Evolutionary conservation across 2,888 invertebrate genomes (phyloP).

Genomic region (Chelonus formosanus): DNA sequence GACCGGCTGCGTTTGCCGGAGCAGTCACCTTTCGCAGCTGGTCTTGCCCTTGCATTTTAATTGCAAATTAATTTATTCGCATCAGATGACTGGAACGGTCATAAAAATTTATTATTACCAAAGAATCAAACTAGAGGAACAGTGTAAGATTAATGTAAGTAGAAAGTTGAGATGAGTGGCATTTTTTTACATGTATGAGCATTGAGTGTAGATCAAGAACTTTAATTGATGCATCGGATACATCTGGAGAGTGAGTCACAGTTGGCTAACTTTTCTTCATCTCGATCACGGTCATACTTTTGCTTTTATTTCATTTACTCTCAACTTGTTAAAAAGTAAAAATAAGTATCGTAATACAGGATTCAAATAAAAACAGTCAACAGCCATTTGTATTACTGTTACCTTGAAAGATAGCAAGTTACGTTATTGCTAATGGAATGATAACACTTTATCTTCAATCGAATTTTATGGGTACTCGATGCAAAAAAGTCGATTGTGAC

Average conservation of each 20-base stretch:
- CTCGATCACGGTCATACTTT: slow-evolving; percentile 7
- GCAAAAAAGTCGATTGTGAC: no score
- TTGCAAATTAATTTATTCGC: slow-evolving; percentile 9
- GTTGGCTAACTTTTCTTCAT: slow-evolving; percentile 21
- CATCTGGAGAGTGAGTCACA: slow-evolving; percentile 43
- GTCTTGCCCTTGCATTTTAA: slow-evolving; percentile 14
- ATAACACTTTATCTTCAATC: slow-evolving; percentile 13
- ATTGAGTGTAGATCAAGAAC: slow-evolving; percentile 25
- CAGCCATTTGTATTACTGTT: slow-evolving; percentile 2
- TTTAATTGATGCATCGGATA: slow-evolving; percentile 42
- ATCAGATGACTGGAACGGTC: slow-evolving; percentile 13
- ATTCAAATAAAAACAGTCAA: slow-evolving; percentile 16
- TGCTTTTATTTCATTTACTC: not conserved
- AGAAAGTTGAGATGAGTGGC: no score
- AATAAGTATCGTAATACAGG: not conserved
- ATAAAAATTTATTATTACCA: not conserved
- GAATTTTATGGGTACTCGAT: slow-evolving; percentile 10
- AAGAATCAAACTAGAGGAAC: no score
- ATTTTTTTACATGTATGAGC: slow-evolving; percentile 24
- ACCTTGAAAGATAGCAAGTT: slow-evolving; percentile 14
- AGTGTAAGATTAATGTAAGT: no score
- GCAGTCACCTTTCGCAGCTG: slow-evolving; percentile 17
- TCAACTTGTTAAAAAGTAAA: not conserved
- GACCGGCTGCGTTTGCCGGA: slow-evolving; percentile 27
- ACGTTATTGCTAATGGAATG: slow-evolving; percentile 16